Conservation (phyloP, 2,888 invertebrate genomes). For the Caenorhabditis becei region DNA sequence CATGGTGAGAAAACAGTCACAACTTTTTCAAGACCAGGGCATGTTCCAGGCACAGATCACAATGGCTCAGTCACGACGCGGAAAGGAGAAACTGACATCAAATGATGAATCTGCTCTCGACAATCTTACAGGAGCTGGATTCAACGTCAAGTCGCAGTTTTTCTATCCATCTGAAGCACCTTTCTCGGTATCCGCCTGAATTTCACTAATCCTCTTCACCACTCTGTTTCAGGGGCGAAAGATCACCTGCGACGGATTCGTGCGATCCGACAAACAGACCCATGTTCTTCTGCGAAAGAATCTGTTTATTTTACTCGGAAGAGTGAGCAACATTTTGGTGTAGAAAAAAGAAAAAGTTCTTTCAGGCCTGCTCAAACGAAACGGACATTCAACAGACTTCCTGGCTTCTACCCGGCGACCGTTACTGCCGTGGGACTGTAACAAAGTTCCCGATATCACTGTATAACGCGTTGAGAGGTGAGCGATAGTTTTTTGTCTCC, state of each 20-base stretch:
- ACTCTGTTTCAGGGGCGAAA: neutral
- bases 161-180: neutral
- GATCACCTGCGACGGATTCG: neutral
- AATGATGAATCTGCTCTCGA: neutral
- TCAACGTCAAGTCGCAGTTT: neutral
- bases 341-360: neutral
- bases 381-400: neutral
- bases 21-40: neutral
- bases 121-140: neutral
- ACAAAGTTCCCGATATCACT: neutral
- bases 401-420: neutral
- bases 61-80: neutral
- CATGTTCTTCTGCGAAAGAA: neutral
- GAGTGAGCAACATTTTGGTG: neutral
- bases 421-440: neutral
- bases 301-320: neutral
- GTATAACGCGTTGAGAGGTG: neutral
- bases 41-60: neutral
- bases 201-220: neutral
- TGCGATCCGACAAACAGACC: neutral
- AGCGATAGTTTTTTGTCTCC: neutral
- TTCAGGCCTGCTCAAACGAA: neutral
- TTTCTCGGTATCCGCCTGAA: neutral
- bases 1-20: neutral
- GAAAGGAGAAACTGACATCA: neutral